Evolutionary conservation across 2,797 vertebrate genomes (phyloP).

Genomic region (Lerista edwardsae): DNA sequence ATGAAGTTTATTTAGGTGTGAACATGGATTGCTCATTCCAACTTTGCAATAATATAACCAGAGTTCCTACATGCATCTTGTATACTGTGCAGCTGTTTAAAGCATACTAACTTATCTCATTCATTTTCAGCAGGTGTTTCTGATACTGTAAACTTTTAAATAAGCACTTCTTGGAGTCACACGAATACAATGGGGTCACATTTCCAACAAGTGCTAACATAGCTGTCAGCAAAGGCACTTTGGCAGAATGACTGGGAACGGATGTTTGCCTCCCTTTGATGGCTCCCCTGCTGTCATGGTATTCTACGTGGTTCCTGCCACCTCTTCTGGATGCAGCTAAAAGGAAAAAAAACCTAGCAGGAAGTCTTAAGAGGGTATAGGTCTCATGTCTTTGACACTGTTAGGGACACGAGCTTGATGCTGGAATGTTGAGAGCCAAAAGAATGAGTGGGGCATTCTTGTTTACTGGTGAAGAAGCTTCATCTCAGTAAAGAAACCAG

Average conservation of each 20-base stretch:
- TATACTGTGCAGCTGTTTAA: not conserved
- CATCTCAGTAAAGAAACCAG: no score
- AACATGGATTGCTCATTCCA: not conserved
- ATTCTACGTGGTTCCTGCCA: constrained; percentile 67
- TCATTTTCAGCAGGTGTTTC: constrained; percentile 72
- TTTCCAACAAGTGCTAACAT: constrained; percentile 56
- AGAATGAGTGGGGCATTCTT: not conserved
- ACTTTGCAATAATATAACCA: not conserved
- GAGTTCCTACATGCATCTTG: not conserved
- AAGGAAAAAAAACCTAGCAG: constrained; percentile 4
- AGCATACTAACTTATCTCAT: constrained; percentile 38
- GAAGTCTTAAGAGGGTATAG: not conserved
- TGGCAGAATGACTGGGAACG: constrained; percentile 62
- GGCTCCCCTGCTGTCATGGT: constrained; percentile 61
- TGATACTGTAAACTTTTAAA: constrained; percentile 69
- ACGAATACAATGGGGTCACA: constrained; percentile 54
- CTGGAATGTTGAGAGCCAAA: not conserved
- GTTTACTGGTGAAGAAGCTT: not conserved
- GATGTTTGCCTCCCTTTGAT: constrained; percentile 70
- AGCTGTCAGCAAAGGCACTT: constrained; percentile 64
- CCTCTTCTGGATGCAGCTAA: constrained; percentile 41
- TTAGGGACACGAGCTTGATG: not conserved
- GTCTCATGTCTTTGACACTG: not conserved
- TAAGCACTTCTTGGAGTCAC: constrained; percentile 61
- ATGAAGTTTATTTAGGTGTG: not conserved